These are phyloP conservation scores for Ectemnius lituratus DNA, from an alignment of 2,888 invertebrate genomes.

Conservation along the genomic window DNA sequence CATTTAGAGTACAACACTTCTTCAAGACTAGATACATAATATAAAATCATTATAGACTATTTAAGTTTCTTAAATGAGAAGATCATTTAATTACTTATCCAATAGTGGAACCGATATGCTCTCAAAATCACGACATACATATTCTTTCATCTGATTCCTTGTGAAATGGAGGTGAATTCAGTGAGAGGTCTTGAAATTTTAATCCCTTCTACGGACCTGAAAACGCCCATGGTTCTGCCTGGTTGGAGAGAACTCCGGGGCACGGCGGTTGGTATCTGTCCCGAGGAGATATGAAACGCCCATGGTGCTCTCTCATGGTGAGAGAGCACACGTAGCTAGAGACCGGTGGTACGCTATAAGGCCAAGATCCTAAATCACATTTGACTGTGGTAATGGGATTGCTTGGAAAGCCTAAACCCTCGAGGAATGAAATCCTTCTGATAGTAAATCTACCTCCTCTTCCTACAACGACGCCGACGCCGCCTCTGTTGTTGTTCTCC, in stretches of 20 bases:
- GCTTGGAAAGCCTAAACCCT: constrained; percentile 64
- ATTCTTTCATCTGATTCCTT: not conserved
- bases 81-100: not conserved
- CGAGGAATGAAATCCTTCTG: constrained; percentile 65
- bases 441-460: constrained; percentile 70
- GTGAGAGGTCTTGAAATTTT: constrained; percentile 44
- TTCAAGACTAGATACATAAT: not conserved
- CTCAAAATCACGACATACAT: not conserved
- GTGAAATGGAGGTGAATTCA: constrained; percentile 25
- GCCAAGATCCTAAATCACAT: constrained; percentile 74
- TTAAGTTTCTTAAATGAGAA: not conserved
- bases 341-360: constrained; percentile 40
- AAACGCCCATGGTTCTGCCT: constrained; percentile 58
- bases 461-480: constrained; percentile 32
- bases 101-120: constrained; percentile 39
- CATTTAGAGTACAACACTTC: no score
- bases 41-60: not conserved
- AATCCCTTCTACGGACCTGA: constrained; percentile 56
- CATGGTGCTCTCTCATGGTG: constrained; percentile 51
- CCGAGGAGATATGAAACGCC: constrained; percentile 64
- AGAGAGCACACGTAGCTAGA: constrained; percentile 31
- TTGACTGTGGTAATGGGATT: constrained; percentile 71
- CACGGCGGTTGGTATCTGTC: constrained; percentile 61
- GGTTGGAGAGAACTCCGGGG: constrained; percentile 31
- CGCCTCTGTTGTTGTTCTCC: constrained; percentile 8